Conservation (phyloP, 2,113 vertebrate genomes). For the Catagonus wagneri region DNA sequence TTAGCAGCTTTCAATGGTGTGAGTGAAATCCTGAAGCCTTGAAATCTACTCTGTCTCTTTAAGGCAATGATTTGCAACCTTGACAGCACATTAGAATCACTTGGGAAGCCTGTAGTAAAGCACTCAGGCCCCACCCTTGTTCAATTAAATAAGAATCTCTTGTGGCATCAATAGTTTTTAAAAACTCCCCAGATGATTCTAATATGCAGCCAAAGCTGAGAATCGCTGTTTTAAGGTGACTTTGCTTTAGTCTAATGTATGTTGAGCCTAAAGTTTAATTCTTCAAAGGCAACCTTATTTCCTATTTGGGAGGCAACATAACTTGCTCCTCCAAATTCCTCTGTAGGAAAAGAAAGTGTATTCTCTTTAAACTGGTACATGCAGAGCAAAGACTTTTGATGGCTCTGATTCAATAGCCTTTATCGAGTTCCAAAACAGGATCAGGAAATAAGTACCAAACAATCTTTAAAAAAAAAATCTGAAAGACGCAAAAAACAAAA, state of each 20-base stretch:
- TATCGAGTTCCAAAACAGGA: constrained; percentile 27
- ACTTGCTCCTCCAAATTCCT: not conserved
- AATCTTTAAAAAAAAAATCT: constrained; percentile 47
- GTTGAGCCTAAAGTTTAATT: constrained; percentile 1
- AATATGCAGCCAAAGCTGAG: not conserved
- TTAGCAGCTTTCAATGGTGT: not conserved
- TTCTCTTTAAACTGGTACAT: constrained; percentile 39
- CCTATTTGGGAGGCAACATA: not conserved
- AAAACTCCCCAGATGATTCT: not conserved
- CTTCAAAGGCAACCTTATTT: constrained; percentile 38
- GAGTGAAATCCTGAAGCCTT: not conserved
- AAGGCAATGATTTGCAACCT: not conserved
- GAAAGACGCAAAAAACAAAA: constrained; percentile 23
- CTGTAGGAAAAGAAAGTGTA: not conserved
- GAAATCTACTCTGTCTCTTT: not conserved
- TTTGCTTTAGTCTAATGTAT: constrained; percentile 28
- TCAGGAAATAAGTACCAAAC: constrained; percentile 46
- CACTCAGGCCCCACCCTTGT: not conserved
- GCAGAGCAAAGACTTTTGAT: not conserved
- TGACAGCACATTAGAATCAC: not conserved
- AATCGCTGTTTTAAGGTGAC: not conserved
- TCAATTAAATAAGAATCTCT: constrained; percentile 46
- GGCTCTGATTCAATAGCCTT: not conserved
- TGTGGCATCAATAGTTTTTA: not conserved
- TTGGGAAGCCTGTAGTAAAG: constrained; percentile 7